Base-by-base conservation (phyloP, 2,113 vertebrate genomes). In the Oncorhynchus nerka region DNA sequence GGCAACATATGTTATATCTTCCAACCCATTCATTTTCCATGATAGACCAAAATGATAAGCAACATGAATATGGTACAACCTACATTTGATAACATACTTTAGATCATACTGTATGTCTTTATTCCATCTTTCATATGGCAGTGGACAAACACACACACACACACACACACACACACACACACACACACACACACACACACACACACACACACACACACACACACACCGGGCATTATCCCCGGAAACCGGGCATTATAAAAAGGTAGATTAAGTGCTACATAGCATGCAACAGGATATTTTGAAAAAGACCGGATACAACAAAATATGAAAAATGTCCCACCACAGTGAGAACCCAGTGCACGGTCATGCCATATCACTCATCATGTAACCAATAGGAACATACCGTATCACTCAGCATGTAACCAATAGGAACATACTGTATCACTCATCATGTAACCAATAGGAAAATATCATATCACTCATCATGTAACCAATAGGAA, bases 221-320 rank as follows among this genome's bases (percentile, higher is more conserved):
- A 26, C 26, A 2, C 26, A 26, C 26, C 28, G 0, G 28, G 28
- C 3, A 28, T 28, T 28, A 28, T 28, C 3, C 28, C 28, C 28
- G 5, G 6, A 22, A n/a, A n/a, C 22, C n/a, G 70, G 1, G 22
- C 28, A 72, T 34, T 61, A 30, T 61, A 55, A 72, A 39, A 51
- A 72, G 71, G 71, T n/a, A 72, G 71, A 72, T 72, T 19, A 51
- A 51, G 39, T 49, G 51, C 69, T 51, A 70, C 69, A 39, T 39
- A 9, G 34, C 7, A 51, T 45, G 22, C 69, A 22, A 45, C 69
- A 49, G 45, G 55, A 72, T 57, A 72, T 72, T 59, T 72, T 30
- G 26, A 61, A 34, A 61, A 70, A 26, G 69, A 51, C 69, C 7
- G 9, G 30, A 45, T 51, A 51, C 13, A 19, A 71, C 70, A 26